Evolutionary conservation across 2,797 vertebrate species (phyloP), one percentile per base, ranked within the genome.

Genomic region (Microchirus variegatus): DNA sequence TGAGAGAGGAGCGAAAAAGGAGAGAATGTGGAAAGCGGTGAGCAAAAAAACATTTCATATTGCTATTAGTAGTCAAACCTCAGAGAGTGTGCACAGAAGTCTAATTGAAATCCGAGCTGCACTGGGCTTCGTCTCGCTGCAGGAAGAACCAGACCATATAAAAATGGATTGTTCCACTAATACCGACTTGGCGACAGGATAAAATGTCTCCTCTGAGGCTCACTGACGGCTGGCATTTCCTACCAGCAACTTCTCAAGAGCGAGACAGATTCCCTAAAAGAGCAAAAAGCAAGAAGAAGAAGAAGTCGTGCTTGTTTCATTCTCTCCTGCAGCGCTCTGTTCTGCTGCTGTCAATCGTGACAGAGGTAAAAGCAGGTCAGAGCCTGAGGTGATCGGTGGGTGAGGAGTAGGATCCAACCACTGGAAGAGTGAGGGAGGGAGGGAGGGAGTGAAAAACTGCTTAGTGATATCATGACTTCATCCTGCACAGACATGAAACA

Each of bases 171-270:
- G 53, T 73, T 87, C 67, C 59, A 51, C 50, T 26, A 35, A 65
- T 63, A 40, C 35, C 70, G 63, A 17, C 62, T 15, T 52, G 53
- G 41, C 67, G 38, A 14, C n/a, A 46, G 63, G 65, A 75, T 63
- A 56, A 76, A 73, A 77, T 63, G 68, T 70, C 65, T 73, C 80
- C 78, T 82, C 53, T 41, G 75, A 82, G 73, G 71, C 48, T 45
- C 35, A 44, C 67, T 69, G 68, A 75, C 46, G 38, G 47, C 50
- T 26, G 49, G 18, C 11, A 14, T 75, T 12, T 74, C 58, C 56
- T 40, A 53, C 52, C 60, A 15, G 50, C 13, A 26, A 44, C 46
- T 61, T 66, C 49, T 52, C 14, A 37, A 17, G 44, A 65, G 70
- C 13, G 12, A 78, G 66, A 64, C 62, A 4, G 54, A 60, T 54